phyloP scores from a whole-genome alignment of 2,113 vertebrate genomes.

The Alethe castanea region DNA sequence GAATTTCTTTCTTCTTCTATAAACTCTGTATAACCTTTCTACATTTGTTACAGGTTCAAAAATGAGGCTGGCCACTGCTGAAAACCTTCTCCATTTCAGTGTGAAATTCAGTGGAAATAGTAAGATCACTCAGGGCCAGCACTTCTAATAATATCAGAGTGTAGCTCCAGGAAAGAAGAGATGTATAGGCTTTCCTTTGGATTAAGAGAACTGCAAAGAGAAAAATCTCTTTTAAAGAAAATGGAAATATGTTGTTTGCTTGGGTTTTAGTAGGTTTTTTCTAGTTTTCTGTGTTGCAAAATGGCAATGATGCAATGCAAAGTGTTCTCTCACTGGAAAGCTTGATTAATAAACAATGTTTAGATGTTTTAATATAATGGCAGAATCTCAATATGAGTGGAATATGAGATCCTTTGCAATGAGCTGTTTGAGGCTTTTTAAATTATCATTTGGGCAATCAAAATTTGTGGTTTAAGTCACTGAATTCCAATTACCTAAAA shows the following conservation, averaged over 20 bases:
- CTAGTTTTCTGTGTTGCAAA: not conserved
- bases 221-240: not conserved
- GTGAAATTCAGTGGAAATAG: not conserved
- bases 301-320: not conserved
- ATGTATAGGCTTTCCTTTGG: not conserved
- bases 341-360: not conserved
- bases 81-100: not conserved
- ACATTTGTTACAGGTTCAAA: not conserved
- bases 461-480: not conserved
- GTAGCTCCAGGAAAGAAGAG: not conserved
- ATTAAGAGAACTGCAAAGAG: not conserved
- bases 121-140: not conserved
- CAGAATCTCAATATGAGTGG: not conserved
- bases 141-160: not conserved
- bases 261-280: not conserved
- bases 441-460: not conserved
- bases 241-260: not conserved
- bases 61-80: not conserved
- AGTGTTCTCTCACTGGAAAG: not conserved
- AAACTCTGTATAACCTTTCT: not conserved
- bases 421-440: not conserved
- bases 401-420: not conserved
- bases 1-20: not conserved
- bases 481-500: not conserved
- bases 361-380: not conserved